These are phyloP conservation scores for Eriocheir sinensis DNA, from an alignment of 1,140 invertebrate genomes.

Conservation along the genomic window DNA sequence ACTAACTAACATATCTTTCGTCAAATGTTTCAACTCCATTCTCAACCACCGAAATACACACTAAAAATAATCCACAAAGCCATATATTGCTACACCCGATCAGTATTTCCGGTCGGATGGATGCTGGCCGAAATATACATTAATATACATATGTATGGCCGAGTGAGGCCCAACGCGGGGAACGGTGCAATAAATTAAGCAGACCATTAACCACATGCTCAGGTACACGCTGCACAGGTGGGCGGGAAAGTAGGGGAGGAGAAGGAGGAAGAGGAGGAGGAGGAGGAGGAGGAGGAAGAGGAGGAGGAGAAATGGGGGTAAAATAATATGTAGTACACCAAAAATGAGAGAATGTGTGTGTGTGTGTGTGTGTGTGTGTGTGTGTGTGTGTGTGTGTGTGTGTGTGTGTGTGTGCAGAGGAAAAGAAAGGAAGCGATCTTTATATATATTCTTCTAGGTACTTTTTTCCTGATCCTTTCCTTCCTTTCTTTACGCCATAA, in stretches of 20 bases:
- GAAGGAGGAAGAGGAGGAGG: not conserved
- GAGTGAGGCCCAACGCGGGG: not conserved
- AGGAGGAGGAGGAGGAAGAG: not conserved
- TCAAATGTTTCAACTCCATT: no score
- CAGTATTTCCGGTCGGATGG: not conserved
- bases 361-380: no score
- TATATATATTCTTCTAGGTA: no score
- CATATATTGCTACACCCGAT: no score
- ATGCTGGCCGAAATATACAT: not conserved
- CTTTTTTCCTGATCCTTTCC: not conserved
- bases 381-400: not conserved
- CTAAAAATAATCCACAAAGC: no score
- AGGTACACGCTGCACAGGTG: not conserved
- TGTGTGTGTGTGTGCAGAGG: no score
- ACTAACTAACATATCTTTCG: no score
- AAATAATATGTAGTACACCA: not conserved
- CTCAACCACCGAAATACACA: no score
- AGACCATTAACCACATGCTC: not conserved
- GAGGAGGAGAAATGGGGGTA: not conserved
- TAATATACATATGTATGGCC: not conserved
- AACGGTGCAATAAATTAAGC: not conserved
- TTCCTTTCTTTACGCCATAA: not conserved
- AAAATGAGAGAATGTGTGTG: no score
- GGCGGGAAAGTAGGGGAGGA: not conserved
- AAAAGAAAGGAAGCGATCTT: no score